Percentiles rank a stretch among this genome's conserved stretches.
phyloP scores from a whole-genome alignment of 2,888 invertebrate genomes.

The Netelia virgata region DNA sequence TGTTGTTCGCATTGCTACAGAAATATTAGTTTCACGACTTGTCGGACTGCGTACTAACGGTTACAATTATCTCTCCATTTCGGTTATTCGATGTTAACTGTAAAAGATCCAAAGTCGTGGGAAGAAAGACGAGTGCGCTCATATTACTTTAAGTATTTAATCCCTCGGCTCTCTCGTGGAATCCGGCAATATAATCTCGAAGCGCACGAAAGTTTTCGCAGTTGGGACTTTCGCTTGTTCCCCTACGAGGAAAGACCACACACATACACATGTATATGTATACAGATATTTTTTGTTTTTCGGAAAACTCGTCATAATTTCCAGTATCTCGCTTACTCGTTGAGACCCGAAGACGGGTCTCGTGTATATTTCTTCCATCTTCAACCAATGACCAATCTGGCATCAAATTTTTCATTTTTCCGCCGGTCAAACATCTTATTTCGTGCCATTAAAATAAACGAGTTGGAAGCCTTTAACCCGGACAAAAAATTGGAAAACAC shows the following conservation, averaged over 20 bases:
- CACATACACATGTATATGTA: not conserved
- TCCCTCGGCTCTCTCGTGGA: not conserved
- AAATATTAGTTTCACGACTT: too few species aligned
- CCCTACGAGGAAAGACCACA: not conserved
- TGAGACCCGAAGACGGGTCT: not conserved
- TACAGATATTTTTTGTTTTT: not conserved
- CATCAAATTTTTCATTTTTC: too few species aligned
- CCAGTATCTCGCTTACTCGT: not conserved
- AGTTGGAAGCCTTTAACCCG: too few species aligned
- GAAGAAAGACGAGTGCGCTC: not conserved
- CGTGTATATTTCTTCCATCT: not conserved
- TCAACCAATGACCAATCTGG: not conserved
- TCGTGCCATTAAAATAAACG: too few species aligned
- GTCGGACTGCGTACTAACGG: too few species aligned
- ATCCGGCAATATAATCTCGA: not conserved
- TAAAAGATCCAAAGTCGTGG: not conserved
- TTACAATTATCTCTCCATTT: not conserved
- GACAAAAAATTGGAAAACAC: too few species aligned
- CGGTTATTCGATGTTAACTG: not conserved
- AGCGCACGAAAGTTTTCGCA: not conserved
- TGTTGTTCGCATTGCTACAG: too few species aligned
- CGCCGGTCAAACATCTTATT: too few species aligned
- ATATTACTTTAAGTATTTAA: slow-evolving; percentile 1
- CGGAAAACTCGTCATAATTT: not conserved
- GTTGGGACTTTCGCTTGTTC: not conserved